Conservation (phyloP, 2,113 vertebrate genomes). For the Macheiramphus alcinus region DNA sequence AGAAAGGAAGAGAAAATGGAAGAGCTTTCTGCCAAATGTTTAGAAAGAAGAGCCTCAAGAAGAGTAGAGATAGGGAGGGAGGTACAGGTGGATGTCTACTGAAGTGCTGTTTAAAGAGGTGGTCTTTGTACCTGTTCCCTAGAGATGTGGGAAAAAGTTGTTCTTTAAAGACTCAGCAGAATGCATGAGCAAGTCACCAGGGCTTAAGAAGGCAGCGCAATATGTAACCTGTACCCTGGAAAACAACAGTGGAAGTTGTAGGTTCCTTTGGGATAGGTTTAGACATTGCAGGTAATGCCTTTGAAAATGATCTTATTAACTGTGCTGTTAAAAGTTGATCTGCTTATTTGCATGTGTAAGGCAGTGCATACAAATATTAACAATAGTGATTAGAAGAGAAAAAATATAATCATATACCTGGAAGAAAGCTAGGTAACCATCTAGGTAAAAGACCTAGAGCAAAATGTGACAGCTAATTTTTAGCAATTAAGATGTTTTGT, state of each 20-base stretch:
- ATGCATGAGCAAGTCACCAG: neutral
- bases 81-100: neutral
- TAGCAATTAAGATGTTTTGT: neutral
- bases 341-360: neutral
- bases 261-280: neutral
- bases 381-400: neutral
- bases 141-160: neutral
- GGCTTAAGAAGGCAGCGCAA: neutral
- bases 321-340: neutral
- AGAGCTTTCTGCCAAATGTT: neutral
- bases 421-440: neutral
- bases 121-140: neutral
- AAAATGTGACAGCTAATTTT: neutral
- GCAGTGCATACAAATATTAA: neutral
- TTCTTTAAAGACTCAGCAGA: neutral
- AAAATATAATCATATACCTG: neutral
- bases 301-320: neutral
- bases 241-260: neutral
- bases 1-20: neutral
- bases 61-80: neutral
- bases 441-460: neutral
- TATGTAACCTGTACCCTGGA: neutral
- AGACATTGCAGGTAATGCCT: neutral
- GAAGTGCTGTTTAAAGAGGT: neutral
- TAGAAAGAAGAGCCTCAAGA: neutral